Percentiles rank a stretch among this genome's conserved stretches.
Conservation (phyloP, 1,140 invertebrate species). For the Pseudoatta argentina region DNA sequence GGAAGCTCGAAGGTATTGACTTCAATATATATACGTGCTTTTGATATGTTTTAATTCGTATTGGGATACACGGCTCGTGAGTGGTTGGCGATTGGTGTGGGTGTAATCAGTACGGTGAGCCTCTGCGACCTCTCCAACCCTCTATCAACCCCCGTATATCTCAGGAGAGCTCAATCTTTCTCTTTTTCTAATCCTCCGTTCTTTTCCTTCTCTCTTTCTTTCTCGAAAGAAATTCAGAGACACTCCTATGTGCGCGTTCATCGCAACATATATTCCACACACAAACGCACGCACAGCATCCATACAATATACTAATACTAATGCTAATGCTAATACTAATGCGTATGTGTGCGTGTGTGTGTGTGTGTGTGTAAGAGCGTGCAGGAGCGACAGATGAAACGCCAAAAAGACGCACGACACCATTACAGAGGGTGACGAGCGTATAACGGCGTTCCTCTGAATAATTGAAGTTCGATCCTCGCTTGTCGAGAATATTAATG, state of each 20-base stretch:
- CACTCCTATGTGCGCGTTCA: not conserved
- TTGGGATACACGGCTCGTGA: constrained; percentile 70
- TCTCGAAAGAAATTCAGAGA: constrained; percentile 58
- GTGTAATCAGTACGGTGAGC: constrained; percentile 76
- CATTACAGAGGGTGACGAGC: constrained; percentile 78
- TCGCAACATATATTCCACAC: not conserved
- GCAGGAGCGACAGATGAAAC: constrained; percentile 70
- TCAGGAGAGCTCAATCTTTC: constrained; percentile 51
- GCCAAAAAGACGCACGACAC: constrained; percentile 76
- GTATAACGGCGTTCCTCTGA: constrained; percentile 77
- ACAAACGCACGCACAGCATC: not conserved
- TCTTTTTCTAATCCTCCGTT: constrained; percentile 55
- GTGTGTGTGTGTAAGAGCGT: not conserved
- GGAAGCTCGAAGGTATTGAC: constrained; percentile 60
- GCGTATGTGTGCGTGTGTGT: too few relatives aligned
- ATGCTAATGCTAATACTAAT: not conserved
- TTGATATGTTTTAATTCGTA: constrained; percentile 80
- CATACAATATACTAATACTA: constrained; percentile 4
- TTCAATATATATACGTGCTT: constrained; percentile 59
- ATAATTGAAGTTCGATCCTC: constrained; percentile 78
- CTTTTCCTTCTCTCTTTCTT: constrained; percentile 51
- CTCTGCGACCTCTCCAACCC: constrained; percentile 52
- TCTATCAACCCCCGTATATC: constrained; percentile 42
- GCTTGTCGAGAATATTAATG: constrained; percentile 77
- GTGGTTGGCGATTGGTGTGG: constrained; percentile 53